Conservation (phyloP, 2,888 invertebrate species). For the Lasioglossum oenotherae region DNA sequence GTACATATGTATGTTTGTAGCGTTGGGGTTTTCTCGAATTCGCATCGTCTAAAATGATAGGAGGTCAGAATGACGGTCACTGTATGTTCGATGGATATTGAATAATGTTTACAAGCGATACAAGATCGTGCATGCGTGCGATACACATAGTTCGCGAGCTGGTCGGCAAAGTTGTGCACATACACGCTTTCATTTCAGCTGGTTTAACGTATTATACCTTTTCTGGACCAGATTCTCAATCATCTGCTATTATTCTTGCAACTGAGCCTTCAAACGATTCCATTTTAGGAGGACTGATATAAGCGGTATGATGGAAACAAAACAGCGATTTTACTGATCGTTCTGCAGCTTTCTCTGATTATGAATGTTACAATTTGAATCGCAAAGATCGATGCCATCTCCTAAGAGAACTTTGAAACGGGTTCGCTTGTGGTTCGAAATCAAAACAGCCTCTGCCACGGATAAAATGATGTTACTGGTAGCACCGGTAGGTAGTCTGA, state of each 20-base stretch:
- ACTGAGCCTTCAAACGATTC: conserved; percentile 29
- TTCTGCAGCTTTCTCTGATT: background rate
- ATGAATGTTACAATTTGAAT: background rate
- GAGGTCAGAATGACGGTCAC: background rate
- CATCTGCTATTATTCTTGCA: conserved; percentile 18
- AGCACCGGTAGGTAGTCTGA: background rate
- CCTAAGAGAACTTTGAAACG: background rate
- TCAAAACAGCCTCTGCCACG: background rate
- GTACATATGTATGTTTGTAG: background rate
- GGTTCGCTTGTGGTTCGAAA: background rate
- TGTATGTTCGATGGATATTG: background rate
- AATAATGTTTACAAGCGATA: conserved; percentile 5
- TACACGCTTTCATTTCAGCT: conserved; percentile 33
- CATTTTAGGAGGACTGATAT: background rate
- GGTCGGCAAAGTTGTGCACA: conserved; percentile 29
- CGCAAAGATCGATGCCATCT: background rate
- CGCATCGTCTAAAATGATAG: background rate
- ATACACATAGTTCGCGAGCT: conserved; percentile 1
- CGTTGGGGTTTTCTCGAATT: background rate
- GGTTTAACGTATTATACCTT: conserved; percentile 4
- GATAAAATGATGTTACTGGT: conserved; percentile 17
- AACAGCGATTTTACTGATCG: background rate
- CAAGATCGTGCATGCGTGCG: conserved; percentile 1
- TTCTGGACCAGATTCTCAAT: conserved; percentile 14
- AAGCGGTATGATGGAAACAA: conserved; percentile 2